Evolutionary conservation across 2,797 vertebrate species (phyloP), one percentile per base, ranked within the genome.

Genomic region (Sebastes paucispinis): DNA sequence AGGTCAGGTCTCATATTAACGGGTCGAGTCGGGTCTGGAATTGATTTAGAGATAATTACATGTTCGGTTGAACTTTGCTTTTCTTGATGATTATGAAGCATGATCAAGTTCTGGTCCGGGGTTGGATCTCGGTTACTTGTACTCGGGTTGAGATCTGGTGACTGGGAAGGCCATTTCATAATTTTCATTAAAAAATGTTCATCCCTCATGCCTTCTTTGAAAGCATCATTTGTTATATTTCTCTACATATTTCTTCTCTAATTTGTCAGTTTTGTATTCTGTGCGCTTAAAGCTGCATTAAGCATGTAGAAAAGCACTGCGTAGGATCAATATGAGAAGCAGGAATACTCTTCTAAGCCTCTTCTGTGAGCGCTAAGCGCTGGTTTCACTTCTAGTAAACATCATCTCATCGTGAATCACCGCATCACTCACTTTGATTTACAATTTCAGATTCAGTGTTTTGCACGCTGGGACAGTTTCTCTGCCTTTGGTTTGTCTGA

Each of bases 391-490:
- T 72, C 73, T 14, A 9, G 43, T 82, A 65, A 85, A 73, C 57
- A 70, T 79, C 65, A 43, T 65, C 73, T 11, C 50, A 24, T 62
- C 36, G 5, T 73, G 70, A 84, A 77, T 74, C 81, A 32, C 58
- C 20, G 27, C 73, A 74, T 83, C 69, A 2, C 73, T 80, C 83
- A 69, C 64, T 83, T 67, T 85, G 75, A 88, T 84, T 87, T 70
- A 47, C 58, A 55, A 52, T 71, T 86, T 71, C 65, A 75, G 32
- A 75, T 73, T 71, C 67, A 8, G 9, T 58, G 36, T 82, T 80
- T 82, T 64, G 18, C 69, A 65, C 47, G 29, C 54, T 57, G 57
- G 63, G 32, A 77, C 77, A 39, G 69, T 73, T 87, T 54, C 66
- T 77, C 70, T 47, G 31, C 27, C 66, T 73, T 52, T 52, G 58